phyloP scores from a whole-genome alignment of 2,888 invertebrate genomes.

The Acleris holmiana region DNA sequence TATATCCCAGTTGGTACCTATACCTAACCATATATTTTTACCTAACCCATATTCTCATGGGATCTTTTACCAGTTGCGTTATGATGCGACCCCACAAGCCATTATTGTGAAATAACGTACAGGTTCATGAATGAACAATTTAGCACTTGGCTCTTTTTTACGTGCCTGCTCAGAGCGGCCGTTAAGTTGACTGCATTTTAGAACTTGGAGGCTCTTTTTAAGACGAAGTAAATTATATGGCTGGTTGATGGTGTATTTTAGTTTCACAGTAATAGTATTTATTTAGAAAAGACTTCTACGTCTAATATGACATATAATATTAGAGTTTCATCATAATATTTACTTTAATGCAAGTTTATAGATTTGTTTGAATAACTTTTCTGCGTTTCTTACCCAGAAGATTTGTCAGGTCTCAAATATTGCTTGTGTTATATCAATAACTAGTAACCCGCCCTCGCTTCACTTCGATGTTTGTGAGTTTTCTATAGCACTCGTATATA shows the following conservation, averaged over 20 bases:
- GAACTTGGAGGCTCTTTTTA: neutral
- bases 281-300: too few species aligned
- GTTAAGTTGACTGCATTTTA: constrained; percentile 11
- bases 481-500: too few species aligned
- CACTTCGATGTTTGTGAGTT: too few species aligned
- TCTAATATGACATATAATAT: too few species aligned
- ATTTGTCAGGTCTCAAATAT: too few species aligned
- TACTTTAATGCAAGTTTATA: too few species aligned
- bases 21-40: constrained; percentile 22
- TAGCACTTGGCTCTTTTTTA: constrained; percentile 41
- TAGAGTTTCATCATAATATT: too few species aligned
- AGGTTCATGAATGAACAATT: constrained; percentile 54
- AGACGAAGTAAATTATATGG: too few species aligned
- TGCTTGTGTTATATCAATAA: too few species aligned
- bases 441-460: too few species aligned
- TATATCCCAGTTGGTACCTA: neutral
- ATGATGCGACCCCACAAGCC: constrained; percentile 46
- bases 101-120: constrained; percentile 50
- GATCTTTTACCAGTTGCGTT: constrained; percentile 55
- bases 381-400: too few species aligned
- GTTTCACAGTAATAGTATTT: neutral
- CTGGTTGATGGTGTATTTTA: neutral
- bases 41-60: constrained; percentile 46
- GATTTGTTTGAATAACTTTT: too few species aligned
- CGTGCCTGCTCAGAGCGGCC: constrained; percentile 12